phyloP scores from a whole-genome alignment of 2,888 invertebrate genomes.

The Tholera decimalis region DNA sequence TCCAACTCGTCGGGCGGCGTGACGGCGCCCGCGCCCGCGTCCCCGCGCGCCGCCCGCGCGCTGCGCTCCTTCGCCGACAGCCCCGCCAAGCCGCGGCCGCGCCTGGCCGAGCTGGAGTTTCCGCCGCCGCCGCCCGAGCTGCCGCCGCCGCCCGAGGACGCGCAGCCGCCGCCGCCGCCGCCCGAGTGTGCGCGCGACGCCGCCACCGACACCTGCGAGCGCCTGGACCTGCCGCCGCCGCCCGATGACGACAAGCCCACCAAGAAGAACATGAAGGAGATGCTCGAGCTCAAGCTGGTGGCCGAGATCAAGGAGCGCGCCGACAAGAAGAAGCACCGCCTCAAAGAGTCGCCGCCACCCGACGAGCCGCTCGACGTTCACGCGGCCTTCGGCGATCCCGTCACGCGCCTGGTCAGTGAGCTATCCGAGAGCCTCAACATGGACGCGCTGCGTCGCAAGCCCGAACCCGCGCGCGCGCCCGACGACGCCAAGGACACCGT shows the following conservation, averaged over 20 bases:
- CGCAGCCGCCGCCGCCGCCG: constrained; percentile 86
- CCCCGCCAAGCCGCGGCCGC: constrained; percentile 94
- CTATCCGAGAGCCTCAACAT: constrained; percentile 96
- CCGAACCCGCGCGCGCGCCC: constrained; percentile 60
- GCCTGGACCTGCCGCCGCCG: constrained; percentile 91
- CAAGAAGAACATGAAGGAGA: constrained; percentile 94
- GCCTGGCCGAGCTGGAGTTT: constrained; percentile 96
- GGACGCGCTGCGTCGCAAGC: constrained; percentile 83
- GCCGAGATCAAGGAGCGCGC: constrained; percentile 96
- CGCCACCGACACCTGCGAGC: constrained; percentile 82
- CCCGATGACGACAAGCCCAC: constrained; percentile 82
- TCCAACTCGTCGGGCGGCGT: constrained; percentile 97
- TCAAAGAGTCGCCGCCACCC: constrained; percentile 89
- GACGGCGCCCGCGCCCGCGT: constrained; percentile 89
- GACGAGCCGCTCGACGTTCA: constrained; percentile 71
- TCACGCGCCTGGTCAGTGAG: constrained; percentile 95
- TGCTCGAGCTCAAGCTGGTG: constrained; percentile 95
- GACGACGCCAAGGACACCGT: constrained; percentile 75
- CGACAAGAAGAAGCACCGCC: constrained; percentile 92
- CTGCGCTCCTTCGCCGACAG: constrained; percentile 93
- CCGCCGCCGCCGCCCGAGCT: constrained; percentile 96
- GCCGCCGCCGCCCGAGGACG: constrained; percentile 95
- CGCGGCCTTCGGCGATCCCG: constrained; percentile 93
- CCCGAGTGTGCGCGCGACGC: constrained; percentile 92
- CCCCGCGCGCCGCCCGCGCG: constrained; percentile 81